Evolutionary conservation across 2,888 invertebrate genomes (phyloP), one percentile per base, ranked within the genome.

Genomic region (Drepanosiphum platanoidis): DNA sequence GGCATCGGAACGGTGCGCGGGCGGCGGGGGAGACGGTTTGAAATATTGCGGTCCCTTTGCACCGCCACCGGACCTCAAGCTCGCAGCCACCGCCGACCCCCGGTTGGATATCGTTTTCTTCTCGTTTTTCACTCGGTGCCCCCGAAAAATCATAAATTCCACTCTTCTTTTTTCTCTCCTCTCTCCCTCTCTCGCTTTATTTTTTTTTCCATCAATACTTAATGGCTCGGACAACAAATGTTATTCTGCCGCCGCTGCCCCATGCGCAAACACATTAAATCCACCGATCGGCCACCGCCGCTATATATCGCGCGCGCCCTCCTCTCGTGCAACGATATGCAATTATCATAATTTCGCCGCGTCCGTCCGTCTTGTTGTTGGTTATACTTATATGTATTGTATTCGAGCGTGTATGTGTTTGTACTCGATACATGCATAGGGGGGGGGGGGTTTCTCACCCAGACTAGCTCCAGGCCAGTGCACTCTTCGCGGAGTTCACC

Each of bases 151-250:
- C 84, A 84, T 84, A 84, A 84, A 84, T 84, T 84, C 84, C 84
- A 58, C 84, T 77, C 83, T 83, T 66, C 83, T 74, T 68, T 75
- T 68, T 75, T 72, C 30, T 61, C 18, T 34, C 22, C 36, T 9
- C 64, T 7, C 72, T 32, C 82, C 30, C 80, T 52, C 30, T 34
- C 81, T 34, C 71, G 30, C 39, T 52, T 64, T 30, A 27, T 75
- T 27, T 84, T 84, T 84, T 84, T 84, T 84, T 84, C 84, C 84
- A 84, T 84, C 84, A 84, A 84, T 84, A 84, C 84, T 84, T 84
- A 84, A 84, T 84, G 84, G 84, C 84, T 84, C 84, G 84, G 84
- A 84, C 84, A 84, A 84, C 84, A 84, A 84, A 84, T 84, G 84
- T 84, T 84, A 84, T 84, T 84, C 77, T 52, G 72, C 84, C 75